Evolutionary conservation across 2,113 vertebrate genomes (phyloP).

Genomic region (Zingel zingel): DNA sequence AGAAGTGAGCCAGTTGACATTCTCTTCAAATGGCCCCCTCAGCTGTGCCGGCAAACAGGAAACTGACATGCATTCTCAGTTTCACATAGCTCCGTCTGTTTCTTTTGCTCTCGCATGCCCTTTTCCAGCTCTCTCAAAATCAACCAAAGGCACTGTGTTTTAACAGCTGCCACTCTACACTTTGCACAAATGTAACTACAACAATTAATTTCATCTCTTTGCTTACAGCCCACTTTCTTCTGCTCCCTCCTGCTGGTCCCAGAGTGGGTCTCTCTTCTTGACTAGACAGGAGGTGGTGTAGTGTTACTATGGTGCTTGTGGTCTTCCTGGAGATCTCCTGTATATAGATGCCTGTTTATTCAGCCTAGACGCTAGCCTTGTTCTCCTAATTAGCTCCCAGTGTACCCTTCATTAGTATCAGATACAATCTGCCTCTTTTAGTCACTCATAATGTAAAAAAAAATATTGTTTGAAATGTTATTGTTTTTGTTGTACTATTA

Average conservation of each 20-base stretch:
- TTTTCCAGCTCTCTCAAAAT: constrained; percentile 28
- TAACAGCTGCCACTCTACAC: constrained; percentile 28
- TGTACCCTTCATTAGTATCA: constrained; percentile 33
- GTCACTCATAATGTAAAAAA: constrained; percentile 4
- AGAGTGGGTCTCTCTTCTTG: constrained; percentile 49
- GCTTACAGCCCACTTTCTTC: constrained; percentile 34
- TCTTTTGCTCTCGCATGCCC: constrained; percentile 23
- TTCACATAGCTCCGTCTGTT: constrained; percentile 67
- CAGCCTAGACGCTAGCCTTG: constrained; percentile 38
- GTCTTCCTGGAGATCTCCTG: constrained; percentile 56
- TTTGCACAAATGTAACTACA: constrained; percentile 31
- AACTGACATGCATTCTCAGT: constrained; percentile 70
- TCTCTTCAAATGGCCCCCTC: constrained; percentile 67
- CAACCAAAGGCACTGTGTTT: constrained; percentile 34
- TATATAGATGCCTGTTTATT: constrained; percentile 61
- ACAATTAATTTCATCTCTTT: constrained; percentile 31
- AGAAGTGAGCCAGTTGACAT: constrained; percentile 51
- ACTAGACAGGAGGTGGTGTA: constrained; percentile 58
- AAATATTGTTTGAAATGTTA: not conserved
- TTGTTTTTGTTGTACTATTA: not conserved
- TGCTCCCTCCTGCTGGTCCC: constrained; percentile 49
- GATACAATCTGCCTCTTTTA: constrained; percentile 33
- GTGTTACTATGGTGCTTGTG: constrained; percentile 64
- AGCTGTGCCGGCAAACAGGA: constrained; percentile 78
- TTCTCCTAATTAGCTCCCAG: constrained; percentile 71